Conservation (phyloP, 2,797 vertebrate genomes). For the Rhinoraja longicauda region DNA sequence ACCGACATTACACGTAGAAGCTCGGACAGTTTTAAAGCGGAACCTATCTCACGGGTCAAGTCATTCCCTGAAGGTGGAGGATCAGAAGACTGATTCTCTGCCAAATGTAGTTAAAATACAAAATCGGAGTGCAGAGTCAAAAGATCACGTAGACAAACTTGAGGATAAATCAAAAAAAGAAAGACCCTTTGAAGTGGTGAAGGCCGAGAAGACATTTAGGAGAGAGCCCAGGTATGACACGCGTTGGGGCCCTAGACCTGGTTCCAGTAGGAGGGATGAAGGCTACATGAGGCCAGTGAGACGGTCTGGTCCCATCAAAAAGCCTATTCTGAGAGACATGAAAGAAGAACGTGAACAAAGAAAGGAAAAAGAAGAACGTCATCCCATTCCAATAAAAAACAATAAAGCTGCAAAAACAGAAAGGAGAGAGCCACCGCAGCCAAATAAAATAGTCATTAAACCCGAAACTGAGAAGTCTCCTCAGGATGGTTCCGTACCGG, state of each 20-base stretch:
- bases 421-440: slow-evolving; percentile 58
- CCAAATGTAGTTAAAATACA: slow-evolving; percentile 61
- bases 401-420: slow-evolving; percentile 62
- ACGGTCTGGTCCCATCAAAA: slow-evolving; percentile 93
- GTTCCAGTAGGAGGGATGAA: slow-evolving; percentile 76
- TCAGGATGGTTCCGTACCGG: slow-evolving; percentile 40
- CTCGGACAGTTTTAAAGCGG: slow-evolving; percentile 74
- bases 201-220: slow-evolving; percentile 51
- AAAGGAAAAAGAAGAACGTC: slow-evolving; percentile 77
- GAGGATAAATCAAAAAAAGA: slow-evolving; percentile 82
- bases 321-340: slow-evolving; percentile 93
- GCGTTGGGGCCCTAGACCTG: slow-evolving; percentile 84
- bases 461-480: slow-evolving; percentile 58
- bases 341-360: slow-evolving; percentile 93
- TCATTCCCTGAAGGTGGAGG: slow-evolving; percentile 79
- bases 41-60: slow-evolving; percentile 84
- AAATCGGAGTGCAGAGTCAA: slow-evolving; percentile 61
- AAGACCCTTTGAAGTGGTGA: slow-evolving; percentile 57
- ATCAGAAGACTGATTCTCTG: slow-evolving; percentile 69
- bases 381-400: slow-evolving; percentile 50
- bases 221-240: slow-evolving; percentile 80
- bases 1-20: slow-evolving; percentile 55
- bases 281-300: slow-evolving; percentile 79
- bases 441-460: slow-evolving; percentile 43
- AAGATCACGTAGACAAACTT: slow-evolving; percentile 66